Evolutionary conservation across 2,797 vertebrate species (phyloP), one percentile per base, ranked within the genome.

Genomic region (Sebastes hubbsi): DNA sequence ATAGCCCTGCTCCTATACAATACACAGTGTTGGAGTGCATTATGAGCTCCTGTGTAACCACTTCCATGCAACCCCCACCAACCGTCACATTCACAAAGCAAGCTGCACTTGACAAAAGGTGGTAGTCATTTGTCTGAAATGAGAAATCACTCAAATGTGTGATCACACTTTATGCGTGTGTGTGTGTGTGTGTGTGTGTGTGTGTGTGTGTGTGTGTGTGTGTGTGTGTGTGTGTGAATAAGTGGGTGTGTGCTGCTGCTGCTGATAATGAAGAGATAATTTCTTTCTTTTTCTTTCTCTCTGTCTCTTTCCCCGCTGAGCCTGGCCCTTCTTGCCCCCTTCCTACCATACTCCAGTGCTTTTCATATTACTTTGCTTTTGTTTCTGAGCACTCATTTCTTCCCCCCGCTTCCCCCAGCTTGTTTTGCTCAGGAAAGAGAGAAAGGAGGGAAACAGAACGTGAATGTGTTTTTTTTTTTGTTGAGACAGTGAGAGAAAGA

Each of bases 221-320:
- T 29, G 27, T 29, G 27, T 29, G 27, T 6, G n/a, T 55, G 73
- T 69, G 30, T 25, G 12, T 80, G 77, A 42, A 42, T 82, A 63
- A 52, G 71, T 61, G 65, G 14, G 49, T 63, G 80, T 58, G 70
- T 61, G 63, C 34, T 24, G 87, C 76, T 58, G 63, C 42, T 24
- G 88, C 80, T 91, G 90, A 91, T 94, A 92, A 92, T 91, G 84
- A 93, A 90, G 81, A 94, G 90, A 95, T 94, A 72, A 92, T 94
- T 91, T 87, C 38, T 60, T 58, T 64, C 24, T 72, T 63, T 83
- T 78, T 75, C 72, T 72, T 42, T 27, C 27, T 59, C 77, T 77
- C 59, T 6, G 27, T 80, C 65, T 86, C 65, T 64, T 73, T 68
- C 81, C 84, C 13, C 61, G 7, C 72, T 11, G 70, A 85, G 78